These are phyloP conservation scores for Cylas formicarius DNA, from an alignment of 1,140 invertebrate genomes.

Conservation along the genomic window DNA sequence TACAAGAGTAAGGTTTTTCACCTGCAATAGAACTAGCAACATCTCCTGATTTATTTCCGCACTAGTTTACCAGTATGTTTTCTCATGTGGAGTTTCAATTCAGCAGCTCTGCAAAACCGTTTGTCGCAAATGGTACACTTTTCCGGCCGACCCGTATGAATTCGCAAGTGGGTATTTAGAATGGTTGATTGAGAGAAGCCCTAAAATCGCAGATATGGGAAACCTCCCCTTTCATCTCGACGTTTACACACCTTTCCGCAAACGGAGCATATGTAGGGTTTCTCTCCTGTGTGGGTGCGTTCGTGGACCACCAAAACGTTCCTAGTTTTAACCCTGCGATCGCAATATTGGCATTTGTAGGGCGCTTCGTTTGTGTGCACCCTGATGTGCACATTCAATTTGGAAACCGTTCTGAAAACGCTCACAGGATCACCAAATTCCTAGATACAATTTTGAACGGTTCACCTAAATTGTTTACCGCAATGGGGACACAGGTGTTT, in stretches of 20 bases:
- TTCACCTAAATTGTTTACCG: constrained; percentile 21
- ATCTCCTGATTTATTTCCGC: not conserved
- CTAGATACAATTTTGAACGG: constrained; percentile 1
- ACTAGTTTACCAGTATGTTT: constrained; percentile 30
- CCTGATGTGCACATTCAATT: constrained; percentile 12
- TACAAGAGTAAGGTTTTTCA: constrained; percentile 32
- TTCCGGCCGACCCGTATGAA: constrained; percentile 31
- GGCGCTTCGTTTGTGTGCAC: constrained; percentile 14
- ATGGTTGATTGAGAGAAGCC: constrained; percentile 30
- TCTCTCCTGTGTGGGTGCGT: constrained; percentile 23
- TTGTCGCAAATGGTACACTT: constrained; percentile 30
- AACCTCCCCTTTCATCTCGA: too few relatives aligned
- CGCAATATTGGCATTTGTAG: constrained; percentile 13
- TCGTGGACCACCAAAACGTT: constrained; percentile 16
- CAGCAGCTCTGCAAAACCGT: constrained; percentile 32
- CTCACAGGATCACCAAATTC: not conserved
- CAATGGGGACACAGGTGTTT: constrained; percentile 18
- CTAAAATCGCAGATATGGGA: constrained; percentile 13
- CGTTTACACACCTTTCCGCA: constrained; percentile 25
- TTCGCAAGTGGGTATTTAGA: constrained; percentile 31
- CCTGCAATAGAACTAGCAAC: constrained; percentile 17
- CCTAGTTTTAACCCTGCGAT: constrained; percentile 13
- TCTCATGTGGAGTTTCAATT: constrained; percentile 31
- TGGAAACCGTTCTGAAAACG: constrained; percentile 2
- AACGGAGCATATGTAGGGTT: constrained; percentile 21